Evolutionary conservation across 2,888 invertebrate genomes (phyloP), one percentile per base, ranked within the genome.

Genomic region (Dryobota labecula): DNA sequence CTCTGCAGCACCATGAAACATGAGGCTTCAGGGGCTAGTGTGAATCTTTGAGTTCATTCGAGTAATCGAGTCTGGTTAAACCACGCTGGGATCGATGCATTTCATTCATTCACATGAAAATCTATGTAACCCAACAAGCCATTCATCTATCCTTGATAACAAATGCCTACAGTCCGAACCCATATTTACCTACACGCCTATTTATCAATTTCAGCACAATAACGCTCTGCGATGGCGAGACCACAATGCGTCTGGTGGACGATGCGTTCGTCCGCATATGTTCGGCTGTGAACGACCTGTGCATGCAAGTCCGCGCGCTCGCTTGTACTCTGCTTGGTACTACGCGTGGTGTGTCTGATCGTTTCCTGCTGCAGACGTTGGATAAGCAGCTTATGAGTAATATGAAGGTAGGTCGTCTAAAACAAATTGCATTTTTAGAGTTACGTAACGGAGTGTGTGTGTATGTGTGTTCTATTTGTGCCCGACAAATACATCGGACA

Each of bases 331-430:
- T 99, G 68, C 96, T 99, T 70, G 99, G 99, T 1, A 97, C 97
- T 20, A 98, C 99, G 96, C 97, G 97, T 61, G 97, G 97, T 65
- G 99, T 99, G 7, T 98, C 99, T 69, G 97, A 98, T 60, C 97
- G 98, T 75, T 99, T 99, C 93, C 96, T 99, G 67, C 97, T 99
- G 89, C 99, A 99, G 95, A 99, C 99, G 0, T 94, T 99, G 47
- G 99, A 99, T 91, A 99, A 99, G 93, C 99, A 99, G 90, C 97
- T 99, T 36, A 99, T 99, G 99, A 98, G 98, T 64, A 98, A 99
- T 89, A 98, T 99, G 97, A 97, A 98, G 96, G 98, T 61, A 47
- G 9, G 30, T 49, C 0, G 51, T 51, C 7, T 24, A 24, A 24
- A 49, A 49, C 11, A 24, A 49, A 49, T n/a, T 49, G 24, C 6